Evolutionary conservation across 1,140 invertebrate species (phyloP), one percentile per base, ranked within the genome.

Genomic region (Patella vulgata): DNA sequence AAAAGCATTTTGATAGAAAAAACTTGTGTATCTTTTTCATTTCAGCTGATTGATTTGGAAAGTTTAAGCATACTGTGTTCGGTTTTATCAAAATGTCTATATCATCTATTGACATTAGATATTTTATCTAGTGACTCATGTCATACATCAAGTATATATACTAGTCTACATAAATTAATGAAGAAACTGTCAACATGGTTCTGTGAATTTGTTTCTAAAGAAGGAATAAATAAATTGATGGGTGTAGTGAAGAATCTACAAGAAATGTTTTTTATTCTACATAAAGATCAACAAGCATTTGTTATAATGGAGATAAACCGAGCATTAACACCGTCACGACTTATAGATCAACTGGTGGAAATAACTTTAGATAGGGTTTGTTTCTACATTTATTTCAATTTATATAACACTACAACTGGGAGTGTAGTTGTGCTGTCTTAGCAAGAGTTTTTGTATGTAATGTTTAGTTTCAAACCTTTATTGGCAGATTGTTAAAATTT

Each of bases 361-460:
- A 44, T 68, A 17, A 63, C 57, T 4, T 51, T 46, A 19, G 55
- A 59, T n/a, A 71, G 59, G 52, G 69, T 68, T 53, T 40, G 42
- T 54, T 23, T 23, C 5, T 19, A 21, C n/a, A n/a, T n/a, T n/a
- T n/a, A n/a, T n/a, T n/a, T n/a, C n/a, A n/a, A n/a, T n/a, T n/a
- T n/a, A n/a, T n/a, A n/a, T n/a, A n/a, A n/a, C n/a, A n/a, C n/a
- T n/a, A n/a, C n/a, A n/a, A n/a, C n/a, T n/a, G n/a, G n/a, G n/a
- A n/a, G n/a, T n/a, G n/a, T n/a, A n/a, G n/a, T n/a, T n/a, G n/a
- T n/a, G n/a, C n/a, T n/a, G n/a, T n/a, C n/a, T n/a, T n/a, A n/a
- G n/a, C n/a, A n/a, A n/a, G n/a, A n/a, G n/a, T n/a, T n/a, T n/a
- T n/a, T n/a, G n/a, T n/a, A n/a, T n/a, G n/a, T n/a, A n/a, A n/a